phyloP scores from a whole-genome alignment of 2,797 vertebrate species.

The Bufotes viridis region DNA sequence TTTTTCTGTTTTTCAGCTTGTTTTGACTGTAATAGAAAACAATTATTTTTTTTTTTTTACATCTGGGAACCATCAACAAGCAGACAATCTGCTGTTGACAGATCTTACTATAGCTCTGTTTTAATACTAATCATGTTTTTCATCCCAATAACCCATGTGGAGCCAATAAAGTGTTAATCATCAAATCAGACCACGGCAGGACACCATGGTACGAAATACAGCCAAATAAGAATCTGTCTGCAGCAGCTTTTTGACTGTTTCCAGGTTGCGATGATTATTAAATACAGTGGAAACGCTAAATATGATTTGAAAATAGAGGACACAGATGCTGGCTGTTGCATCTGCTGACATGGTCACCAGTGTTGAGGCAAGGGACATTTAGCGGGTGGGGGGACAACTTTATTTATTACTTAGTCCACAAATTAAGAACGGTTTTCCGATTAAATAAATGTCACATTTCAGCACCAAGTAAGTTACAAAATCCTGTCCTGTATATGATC shows the following conservation, averaged over 20 bases:
- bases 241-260: not conserved
- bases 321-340: not conserved
- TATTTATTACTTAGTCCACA: too few relatives aligned
- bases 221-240: not conserved
- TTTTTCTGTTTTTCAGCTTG: not conserved
- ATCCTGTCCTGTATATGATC: too few relatives aligned
- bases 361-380: not conserved
- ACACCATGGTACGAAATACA: not conserved
- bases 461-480: too few relatives aligned
- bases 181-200: not conserved
- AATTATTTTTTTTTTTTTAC: too few relatives aligned
- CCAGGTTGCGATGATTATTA: not conserved
- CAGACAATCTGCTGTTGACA: not conserved
- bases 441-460: too few relatives aligned
- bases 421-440: too few relatives aligned
- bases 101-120: not conserved
- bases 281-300: not conserved
- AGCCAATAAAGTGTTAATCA: not conserved
- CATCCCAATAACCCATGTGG: not conserved
- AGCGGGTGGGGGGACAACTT: too few relatives aligned
- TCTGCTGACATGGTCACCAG: not conserved
- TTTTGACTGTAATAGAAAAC: not conserved
- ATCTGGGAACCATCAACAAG: not conserved
- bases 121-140: not conserved
- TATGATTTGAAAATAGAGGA: not conserved